Conservation (phyloP, 2,888 invertebrate species). For the Sesia bembeciformis region DNA sequence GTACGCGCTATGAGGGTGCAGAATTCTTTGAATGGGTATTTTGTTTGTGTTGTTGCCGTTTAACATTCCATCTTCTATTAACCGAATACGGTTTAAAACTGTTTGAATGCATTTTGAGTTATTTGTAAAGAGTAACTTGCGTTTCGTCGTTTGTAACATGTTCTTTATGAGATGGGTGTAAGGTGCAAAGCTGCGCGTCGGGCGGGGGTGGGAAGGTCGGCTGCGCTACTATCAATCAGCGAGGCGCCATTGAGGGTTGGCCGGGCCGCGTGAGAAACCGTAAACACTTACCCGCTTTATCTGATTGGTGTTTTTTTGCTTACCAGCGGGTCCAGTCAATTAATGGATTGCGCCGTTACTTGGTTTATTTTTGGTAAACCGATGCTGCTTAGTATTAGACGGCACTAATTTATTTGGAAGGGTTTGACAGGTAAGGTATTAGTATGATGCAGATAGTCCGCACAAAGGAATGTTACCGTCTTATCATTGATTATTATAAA, state of each 20-base stretch:
- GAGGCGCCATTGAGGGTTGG: conserved; percentile 73
- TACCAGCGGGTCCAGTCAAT: conserved; percentile 67
- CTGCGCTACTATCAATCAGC: conserved; percentile 68
- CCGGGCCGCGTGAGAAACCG: conserved; percentile 69
- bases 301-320: conserved; percentile 63
- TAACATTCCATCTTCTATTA: conserved; percentile 16
- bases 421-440: conserved; percentile 56
- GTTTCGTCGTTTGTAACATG: background rate
- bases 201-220: conserved; percentile 51
- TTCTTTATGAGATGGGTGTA: background rate
- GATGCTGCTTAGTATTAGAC: conserved; percentile 53
- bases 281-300: conserved; percentile 73
- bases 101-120: conserved; percentile 10
- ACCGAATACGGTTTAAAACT: conserved; percentile 17
- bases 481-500: conserved; percentile 17
- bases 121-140: conserved; percentile 20
- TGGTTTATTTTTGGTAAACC: conserved; percentile 59
- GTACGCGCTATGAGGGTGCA: conserved; percentile 71
- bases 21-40: conserved; percentile 69
- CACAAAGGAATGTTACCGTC: conserved; percentile 31
- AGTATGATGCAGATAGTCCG: conserved; percentile 41
- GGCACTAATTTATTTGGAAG: conserved; percentile 60
- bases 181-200: conserved; percentile 4
- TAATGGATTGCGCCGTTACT: conserved; percentile 70
- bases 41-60: conserved; percentile 10